Percentiles rank a stretch among this genome's conserved stretches.
phyloP scores from a whole-genome alignment of 2,888 invertebrate genomes.

The Volucella zonaria region DNA sequence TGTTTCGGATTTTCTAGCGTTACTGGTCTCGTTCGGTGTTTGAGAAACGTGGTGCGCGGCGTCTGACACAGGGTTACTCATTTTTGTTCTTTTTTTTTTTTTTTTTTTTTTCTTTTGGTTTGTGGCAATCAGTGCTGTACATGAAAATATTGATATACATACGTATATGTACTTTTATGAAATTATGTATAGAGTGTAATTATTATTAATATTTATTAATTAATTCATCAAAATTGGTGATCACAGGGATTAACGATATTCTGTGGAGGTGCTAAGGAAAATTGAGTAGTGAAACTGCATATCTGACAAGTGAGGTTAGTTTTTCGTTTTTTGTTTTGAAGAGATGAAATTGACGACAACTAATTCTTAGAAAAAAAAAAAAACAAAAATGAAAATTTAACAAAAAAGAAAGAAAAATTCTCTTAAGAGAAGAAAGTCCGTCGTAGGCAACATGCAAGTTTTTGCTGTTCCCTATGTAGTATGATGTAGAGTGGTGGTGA shows the following conservation, averaged over 20 bases:
- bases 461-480: conserved; percentile 22
- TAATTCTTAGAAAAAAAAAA: conserved; percentile 5
- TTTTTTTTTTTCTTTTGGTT: conserved; percentile 24
- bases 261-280: conserved; percentile 28
- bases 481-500: conserved; percentile 47
- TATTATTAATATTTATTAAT: conserved; percentile 19
- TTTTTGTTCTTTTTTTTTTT: conserved; percentile 7
- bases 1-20: conserved; percentile 72
- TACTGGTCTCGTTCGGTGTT: conserved; percentile 66
- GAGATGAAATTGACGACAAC: conserved; percentile 10
- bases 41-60: conserved; percentile 69
- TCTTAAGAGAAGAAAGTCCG: conserved; percentile 58
- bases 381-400: not conserved
- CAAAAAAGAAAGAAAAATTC: conserved; percentile 1
- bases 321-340: conserved; percentile 17
- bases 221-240: conserved; percentile 27
- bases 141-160: not conserved
- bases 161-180: conserved; percentile 5
- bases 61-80: conserved; percentile 58
- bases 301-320: conserved; percentile 57
- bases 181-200: conserved; percentile 1
- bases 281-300: conserved; percentile 26
- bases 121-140: conserved; percentile 31
- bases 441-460: conserved; percentile 61
- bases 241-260: conserved; percentile 39